Evolutionary conservation across 2,888 invertebrate genomes (phyloP), one percentile per base, ranked within the genome.

Genomic region (Cosmia pyralina): DNA sequence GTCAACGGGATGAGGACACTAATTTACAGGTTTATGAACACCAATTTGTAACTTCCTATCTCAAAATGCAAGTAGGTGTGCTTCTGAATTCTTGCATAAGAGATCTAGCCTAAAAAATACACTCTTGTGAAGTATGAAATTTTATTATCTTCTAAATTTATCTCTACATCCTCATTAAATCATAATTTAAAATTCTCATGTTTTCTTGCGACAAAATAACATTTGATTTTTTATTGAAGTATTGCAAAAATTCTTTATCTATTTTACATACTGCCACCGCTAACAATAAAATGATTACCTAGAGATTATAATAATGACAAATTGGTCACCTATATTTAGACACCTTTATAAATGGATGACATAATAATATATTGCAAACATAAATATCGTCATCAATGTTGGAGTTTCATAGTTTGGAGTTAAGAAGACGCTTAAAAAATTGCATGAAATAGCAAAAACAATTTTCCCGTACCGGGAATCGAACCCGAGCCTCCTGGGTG

Each of bases 401-500:
- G 5, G 10, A n/a, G n/a, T n/a, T n/a, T n/a, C n/a, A n/a, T n/a
- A n/a, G n/a, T n/a, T 38, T 6, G 5, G 10, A n/a, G 15, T 17
- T 11, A 66, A 52, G 10, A 52, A n/a, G 8, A 52, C 0, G 4
- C 1, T 0, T 46, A 11, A 57, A 67, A 52, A 70, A 69, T 46
- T 10, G 0, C 13, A 53, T 3, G 22, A 28, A 67, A 63, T 0
- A 7, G 2, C 63, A 66, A 87, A 81, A 82, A 58, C 0, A n/a
- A 0, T 8, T 79, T 97, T 97, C 97, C 97, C 97, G 96, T 97
- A 97, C 97, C 97, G 97, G 97, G 97, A 97, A 97, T 97, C 97
- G 97, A 97, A 97, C 97, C 97, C 97, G 97, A 97, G 97, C 97
- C 97, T 97, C 97, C 97, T 97, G 97, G 97, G 97, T 97, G 97